Conservation (phyloP, 2,888 invertebrate genomes). For the Cephonodes hylas region DNA sequence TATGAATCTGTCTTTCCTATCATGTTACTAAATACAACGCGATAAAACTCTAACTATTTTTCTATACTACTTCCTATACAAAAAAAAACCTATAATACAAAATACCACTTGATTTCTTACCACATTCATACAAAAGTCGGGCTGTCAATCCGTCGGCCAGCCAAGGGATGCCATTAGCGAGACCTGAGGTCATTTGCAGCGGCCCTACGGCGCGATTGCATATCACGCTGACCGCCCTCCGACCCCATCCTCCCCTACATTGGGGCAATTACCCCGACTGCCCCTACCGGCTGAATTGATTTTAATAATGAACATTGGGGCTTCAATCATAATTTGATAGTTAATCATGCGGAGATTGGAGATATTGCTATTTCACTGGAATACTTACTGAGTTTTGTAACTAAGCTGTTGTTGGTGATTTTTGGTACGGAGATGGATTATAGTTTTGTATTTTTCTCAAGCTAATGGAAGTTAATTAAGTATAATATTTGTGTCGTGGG, state of each 20-base stretch:
- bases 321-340: not conserved
- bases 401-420: no score
- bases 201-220: conserved; percentile 1
- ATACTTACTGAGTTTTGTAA: no score
- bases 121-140: not conserved
- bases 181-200: not conserved
- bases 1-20: no score
- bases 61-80: no score
- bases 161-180: not conserved
- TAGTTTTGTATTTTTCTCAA: no score
- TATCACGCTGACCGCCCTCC: not conserved
- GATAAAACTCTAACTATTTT: no score
- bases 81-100: not conserved
- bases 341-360: not conserved
- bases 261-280: not conserved
- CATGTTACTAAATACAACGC: no score
- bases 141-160: not conserved
- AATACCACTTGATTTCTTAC: not conserved
- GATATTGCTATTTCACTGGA: no score
- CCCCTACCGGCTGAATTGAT: not conserved
- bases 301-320: not conserved
- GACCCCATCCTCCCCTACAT: no score
- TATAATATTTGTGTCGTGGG: no score
- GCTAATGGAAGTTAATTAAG: no score
- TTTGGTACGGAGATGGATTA: no score